Evolutionary conservation across 2,888 invertebrate genomes (phyloP), one percentile per base, ranked within the genome.

Genomic region (Scaptomyza flava): DNA sequence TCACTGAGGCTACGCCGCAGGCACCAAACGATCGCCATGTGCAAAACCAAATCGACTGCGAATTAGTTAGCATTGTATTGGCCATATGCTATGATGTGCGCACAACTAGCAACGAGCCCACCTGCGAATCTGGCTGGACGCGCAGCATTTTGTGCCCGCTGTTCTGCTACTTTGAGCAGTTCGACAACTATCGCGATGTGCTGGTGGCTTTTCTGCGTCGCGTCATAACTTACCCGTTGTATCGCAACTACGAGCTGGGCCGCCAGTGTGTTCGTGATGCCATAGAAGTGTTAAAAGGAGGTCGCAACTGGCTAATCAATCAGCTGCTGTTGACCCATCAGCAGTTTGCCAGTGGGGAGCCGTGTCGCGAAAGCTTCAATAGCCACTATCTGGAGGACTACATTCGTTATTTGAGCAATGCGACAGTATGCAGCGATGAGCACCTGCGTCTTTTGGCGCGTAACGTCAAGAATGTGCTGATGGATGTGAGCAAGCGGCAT

Each of bases 31-130:
- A 79, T 30, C 68, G 73, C 4, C 79, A 62, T 30, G 75, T 83
- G 8, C 81, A 79, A 54, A 74, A 83, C 17, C 87, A 89, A 65
- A 87, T 91, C 3, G 91, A 91, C 61, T 91, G 89, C 47, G 87
- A 90, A 3, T 85, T 91, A 1, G 85, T 91, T 7, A 91, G 90
- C 70, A 90, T 91, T 56, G 71, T 91, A 17, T 60, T 91, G 57
- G 91, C 87, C 51, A 91, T 91, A 66, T 91, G 91, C 67, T 91
- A 91, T 56, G 91, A 91, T 67, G 79, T 91, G 34, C 88, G 91
- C 36, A 81, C 85, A 6, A 91, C 91, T 14, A 79, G 81, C 52
- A 89, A 91, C 53, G 91, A 91, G n/a, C 61, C 85, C 3, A 91
- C 89, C 4, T 91, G 91, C 59, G 91, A 91, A 61, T 91, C 91